Conservation (phyloP, 2,113 vertebrate genomes). For the Alethe diademata region DNA sequence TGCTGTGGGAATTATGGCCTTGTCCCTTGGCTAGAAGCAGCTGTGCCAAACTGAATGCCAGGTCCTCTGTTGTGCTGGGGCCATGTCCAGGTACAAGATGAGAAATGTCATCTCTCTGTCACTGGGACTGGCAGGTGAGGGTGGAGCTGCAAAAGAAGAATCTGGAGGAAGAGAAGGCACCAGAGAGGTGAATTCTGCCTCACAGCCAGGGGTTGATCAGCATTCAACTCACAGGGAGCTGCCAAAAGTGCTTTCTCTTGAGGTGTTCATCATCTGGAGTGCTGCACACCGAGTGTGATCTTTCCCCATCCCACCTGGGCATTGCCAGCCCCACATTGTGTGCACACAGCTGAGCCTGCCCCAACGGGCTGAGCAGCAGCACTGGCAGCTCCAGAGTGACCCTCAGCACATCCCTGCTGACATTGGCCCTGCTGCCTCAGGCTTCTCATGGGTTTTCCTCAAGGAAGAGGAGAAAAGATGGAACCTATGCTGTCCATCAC, state of each 20-base stretch:
- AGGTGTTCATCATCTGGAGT: not conserved
- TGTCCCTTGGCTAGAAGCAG: not conserved
- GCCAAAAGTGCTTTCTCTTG: not conserved
- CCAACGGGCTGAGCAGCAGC: not conserved
- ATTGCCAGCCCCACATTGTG: not conserved
- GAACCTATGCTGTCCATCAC: fast-evolving
- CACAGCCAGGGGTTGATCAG: not conserved
- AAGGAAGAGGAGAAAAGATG: not conserved
- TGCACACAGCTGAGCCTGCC: not conserved
- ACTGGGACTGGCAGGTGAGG: not conserved
- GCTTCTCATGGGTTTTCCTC: not conserved
- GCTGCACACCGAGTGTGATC: not conserved
- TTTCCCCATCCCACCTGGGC: too few species aligned
- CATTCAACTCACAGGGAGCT: not conserved
- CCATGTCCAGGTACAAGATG: fast-evolving
- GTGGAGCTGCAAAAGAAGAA: not conserved
- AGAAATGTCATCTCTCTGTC: not conserved
- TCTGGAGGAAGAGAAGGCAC: not conserved
- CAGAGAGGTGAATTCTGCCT: not conserved
- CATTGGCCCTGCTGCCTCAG: not conserved
- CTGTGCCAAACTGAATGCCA: not conserved
- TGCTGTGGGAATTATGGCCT: not conserved
- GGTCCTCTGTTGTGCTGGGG: not conserved
- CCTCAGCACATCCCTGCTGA: not conserved
- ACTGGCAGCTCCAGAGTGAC: not conserved